A percentile compares a stretch with the other conserved stretches of the same genome.
phyloP scores from a whole-genome alignment of 2,113 vertebrate species.

The Toxostoma redivivum region DNA sequence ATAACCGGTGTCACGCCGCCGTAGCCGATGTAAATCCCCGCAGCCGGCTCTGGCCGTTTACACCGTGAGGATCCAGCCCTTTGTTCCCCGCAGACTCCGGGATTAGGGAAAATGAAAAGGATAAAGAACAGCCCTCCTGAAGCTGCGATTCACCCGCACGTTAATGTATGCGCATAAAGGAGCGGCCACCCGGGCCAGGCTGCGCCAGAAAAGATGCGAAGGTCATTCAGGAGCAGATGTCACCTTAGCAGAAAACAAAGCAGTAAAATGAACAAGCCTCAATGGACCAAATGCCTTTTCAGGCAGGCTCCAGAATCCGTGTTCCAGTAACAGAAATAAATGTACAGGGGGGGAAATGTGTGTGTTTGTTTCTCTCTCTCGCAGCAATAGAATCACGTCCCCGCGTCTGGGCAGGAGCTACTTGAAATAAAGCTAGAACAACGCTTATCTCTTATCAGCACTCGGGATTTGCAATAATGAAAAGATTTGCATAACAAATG shows the following conservation, averaged over 20 bases:
- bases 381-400: slow-evolving; percentile 10
- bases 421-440: slow-evolving; percentile 62
- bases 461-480: slow-evolving; percentile 65
- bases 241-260: slow-evolving; percentile 68
- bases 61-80: slow-evolving; percentile 43
- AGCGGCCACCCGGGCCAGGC: slow-evolving; percentile 53
- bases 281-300: slow-evolving; percentile 64
- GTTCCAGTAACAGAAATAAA: slow-evolving; percentile 58
- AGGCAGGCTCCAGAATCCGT: slow-evolving; percentile 38
- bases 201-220: slow-evolving; percentile 55
- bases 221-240: slow-evolving; percentile 73
- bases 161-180: slow-evolving; percentile 69
- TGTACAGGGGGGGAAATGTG: not conserved
- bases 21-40: not conserved
- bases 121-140: slow-evolving; percentile 59
- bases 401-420: slow-evolving; percentile 17
- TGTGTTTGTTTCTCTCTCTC: slow-evolving; percentile 30
- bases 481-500: slow-evolving; percentile 74
- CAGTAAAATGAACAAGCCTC: slow-evolving; percentile 65
- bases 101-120: slow-evolving; percentile 56
- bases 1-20: not conserved
- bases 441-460: slow-evolving; percentile 69
- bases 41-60: not conserved
- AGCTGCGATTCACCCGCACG: slow-evolving; percentile 44
- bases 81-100: slow-evolving; percentile 27